These are phyloP conservation scores for Apotomis capreana DNA, from an alignment of 2,888 invertebrate species.

Conservation along the genomic window DNA sequence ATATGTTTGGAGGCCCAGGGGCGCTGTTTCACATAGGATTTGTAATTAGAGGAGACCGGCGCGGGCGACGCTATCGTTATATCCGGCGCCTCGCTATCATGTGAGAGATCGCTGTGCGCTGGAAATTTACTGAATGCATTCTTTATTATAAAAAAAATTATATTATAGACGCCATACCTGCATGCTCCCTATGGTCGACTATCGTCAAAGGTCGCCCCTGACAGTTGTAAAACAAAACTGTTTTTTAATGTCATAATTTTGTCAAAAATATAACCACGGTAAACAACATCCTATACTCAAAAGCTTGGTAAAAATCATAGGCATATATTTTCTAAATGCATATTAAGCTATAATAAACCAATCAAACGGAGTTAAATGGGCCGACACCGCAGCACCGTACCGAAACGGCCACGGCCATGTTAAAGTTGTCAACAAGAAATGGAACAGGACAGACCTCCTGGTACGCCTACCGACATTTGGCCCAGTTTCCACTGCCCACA, in stretches of 20 bases:
- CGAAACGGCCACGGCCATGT: constrained; percentile 18
- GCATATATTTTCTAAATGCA: no score
- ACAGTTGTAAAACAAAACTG: no score
- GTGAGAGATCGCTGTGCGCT: constrained; percentile 71
- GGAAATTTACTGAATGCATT: constrained; percentile 27
- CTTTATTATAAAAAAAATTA: constrained; percentile 14
- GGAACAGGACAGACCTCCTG: constrained; percentile 32
- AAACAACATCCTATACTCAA: no score
- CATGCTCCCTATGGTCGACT: no score
- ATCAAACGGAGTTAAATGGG: constrained; percentile 12
- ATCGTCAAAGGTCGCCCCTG: no score
- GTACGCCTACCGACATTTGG: constrained; percentile 31
- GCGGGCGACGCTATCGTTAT: constrained; percentile 66
- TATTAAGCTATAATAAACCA: neutral
- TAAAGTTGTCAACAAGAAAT: constrained; percentile 19
- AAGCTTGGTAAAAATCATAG: no score
- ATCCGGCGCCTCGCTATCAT: constrained; percentile 70
- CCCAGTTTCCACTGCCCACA: constrained; percentile 28
- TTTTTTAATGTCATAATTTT: no score
- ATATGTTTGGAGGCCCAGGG: constrained; percentile 27
- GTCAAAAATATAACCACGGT: no score
- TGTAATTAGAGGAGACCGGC: constrained; percentile 73
- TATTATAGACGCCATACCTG: no score
- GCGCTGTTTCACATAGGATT: constrained; percentile 54
- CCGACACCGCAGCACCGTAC: constrained; percentile 7